These are phyloP conservation scores for Schizothorax lantsangensis DNA, from an alignment of 2,797 vertebrate genomes.

Conservation along the genomic window DNA sequence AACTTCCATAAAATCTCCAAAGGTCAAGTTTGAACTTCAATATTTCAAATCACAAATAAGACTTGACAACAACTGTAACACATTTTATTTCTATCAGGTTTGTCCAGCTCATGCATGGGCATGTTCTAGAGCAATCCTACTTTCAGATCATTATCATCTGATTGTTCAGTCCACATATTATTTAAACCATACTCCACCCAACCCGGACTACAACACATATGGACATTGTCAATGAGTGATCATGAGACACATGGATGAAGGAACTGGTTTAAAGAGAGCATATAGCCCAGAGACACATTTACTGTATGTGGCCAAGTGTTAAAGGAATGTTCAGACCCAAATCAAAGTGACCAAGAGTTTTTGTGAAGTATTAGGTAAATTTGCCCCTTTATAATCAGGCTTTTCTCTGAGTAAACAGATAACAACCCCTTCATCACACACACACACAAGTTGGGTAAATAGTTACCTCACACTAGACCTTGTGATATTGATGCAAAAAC, in stretches of 20 bases:
- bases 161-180: not conserved
- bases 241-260: no score
- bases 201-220: not conserved
- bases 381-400: slow-evolving; percentile 58
- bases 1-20: not conserved
- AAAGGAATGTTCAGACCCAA: not conserved
- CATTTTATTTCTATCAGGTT: not conserved
- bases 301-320: not conserved
- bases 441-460: slow-evolving; percentile 70
- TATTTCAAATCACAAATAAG: not conserved
- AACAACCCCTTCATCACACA: slow-evolving; percentile 62
- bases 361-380: slow-evolving; percentile 76
- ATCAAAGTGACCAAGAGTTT: slow-evolving; percentile 50
- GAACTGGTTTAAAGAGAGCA: not conserved
- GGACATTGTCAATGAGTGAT: not conserved
- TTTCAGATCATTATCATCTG: not conserved
- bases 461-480: not conserved
- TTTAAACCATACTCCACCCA: not conserved
- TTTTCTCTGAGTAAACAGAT: slow-evolving; percentile 73
- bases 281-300: not conserved
- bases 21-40: not conserved
- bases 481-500: not conserved
- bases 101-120: not conserved
- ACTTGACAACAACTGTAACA: not conserved
- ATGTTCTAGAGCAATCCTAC: not conserved